Evolutionary conservation across 2,888 invertebrate genomes (phyloP), one percentile per base, ranked within the genome.

Genomic region (Holacanthella duospinosa): DNA sequence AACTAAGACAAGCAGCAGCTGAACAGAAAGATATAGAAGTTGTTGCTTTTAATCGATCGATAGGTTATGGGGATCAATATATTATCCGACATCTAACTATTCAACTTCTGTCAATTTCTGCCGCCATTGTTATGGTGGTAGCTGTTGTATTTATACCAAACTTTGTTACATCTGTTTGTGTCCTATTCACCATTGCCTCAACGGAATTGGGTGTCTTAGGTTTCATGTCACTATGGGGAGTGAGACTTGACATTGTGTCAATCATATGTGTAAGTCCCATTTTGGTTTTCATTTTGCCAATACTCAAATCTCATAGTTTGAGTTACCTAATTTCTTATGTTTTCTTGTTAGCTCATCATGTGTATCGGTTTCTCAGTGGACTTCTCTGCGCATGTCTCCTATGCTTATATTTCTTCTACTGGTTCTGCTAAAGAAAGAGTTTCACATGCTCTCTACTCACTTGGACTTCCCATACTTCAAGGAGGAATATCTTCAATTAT

Each of bases 291-390:
- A n/a, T n/a, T n/a, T n/a, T n/a, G n/a, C n/a, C n/a, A n/a, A n/a
- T n/a, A n/a, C n/a, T n/a, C n/a, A n/a, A n/a, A n/a, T n/a, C n/a
- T n/a, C n/a, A n/a, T n/a, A n/a, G n/a, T n/a, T n/a, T n/a, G n/a
- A n/a, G n/a, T n/a, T n/a, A n/a, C n/a, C n/a, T n/a, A n/a, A n/a
- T n/a, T n/a, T n/a, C n/a, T n/a, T n/a, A n/a, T n/a, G n/a, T n/a
- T n/a, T n/a, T n/a, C n/a, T n/a, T n/a, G n/a, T n/a, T n/a, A n/a
- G n/a, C 81, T 94, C 61, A 93, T 94, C 69, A 93, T 94, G 93
- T 93, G 93, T 77, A 92, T 94, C 66, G 94, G 93, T 57, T 93
- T 93, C 79, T 92, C 91, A 12, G 92, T 93, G 0, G 93, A 94
- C 75, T 94, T 93, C 76, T 93, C 93, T 0, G 93, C 93, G 1